These are phyloP conservation scores for Holacanthus passer DNA, from an alignment of 2,113 vertebrate species.

Conservation along the genomic window DNA sequence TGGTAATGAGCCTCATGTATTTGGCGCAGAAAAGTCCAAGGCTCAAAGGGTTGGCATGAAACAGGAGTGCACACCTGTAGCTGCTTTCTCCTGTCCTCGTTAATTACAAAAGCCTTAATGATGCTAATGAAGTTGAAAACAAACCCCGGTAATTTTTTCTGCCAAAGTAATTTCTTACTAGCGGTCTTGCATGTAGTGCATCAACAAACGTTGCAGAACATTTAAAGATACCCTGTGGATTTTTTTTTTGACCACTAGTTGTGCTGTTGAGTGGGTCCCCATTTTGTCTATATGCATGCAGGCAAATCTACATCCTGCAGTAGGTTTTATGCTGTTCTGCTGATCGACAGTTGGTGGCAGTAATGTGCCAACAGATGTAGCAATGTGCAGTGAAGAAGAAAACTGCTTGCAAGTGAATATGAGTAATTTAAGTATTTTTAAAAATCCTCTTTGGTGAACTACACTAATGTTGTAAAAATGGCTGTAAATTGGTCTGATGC, in stretches of 20 bases:
- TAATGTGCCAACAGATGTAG: neutral
- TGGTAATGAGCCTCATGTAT: neutral
- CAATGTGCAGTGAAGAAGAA: neutral
- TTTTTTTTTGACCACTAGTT: neutral
- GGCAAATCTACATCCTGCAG: neutral
- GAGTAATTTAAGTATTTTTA: neutral
- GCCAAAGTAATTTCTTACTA: neutral
- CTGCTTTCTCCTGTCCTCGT: constrained; percentile 27
- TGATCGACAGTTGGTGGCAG: neutral
- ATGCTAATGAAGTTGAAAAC: constrained; percentile 40
- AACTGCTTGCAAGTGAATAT: neutral
- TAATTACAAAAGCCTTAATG: constrained; percentile 15
- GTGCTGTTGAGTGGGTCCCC: neutral
- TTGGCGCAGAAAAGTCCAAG: neutral
- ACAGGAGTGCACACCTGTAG: constrained; percentile 5
- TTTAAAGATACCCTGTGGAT: neutral
- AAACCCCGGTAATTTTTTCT: neutral
- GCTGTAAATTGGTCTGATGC: neutral
- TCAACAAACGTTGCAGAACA: neutral
- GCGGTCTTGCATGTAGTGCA: neutral
- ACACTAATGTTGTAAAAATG: neutral
- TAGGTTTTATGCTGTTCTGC: neutral
- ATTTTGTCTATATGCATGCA: neutral
- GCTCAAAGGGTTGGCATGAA: neutral
- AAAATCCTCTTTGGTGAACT: neutral